phyloP scores from a whole-genome alignment of 2,797 vertebrate species.

The Myiothlypis chrysogaster region DNA sequence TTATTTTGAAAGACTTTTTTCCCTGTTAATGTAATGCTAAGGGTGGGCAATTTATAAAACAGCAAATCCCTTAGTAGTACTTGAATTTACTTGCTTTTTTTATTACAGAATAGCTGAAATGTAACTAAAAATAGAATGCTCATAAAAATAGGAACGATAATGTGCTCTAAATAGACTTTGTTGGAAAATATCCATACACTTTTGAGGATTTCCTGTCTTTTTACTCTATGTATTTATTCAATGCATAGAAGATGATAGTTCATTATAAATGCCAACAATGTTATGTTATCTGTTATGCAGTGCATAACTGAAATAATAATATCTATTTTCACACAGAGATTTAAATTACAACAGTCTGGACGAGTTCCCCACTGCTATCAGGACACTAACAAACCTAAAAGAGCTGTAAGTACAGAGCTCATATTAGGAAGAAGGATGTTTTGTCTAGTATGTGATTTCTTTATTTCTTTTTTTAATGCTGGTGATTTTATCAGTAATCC shows the following conservation, averaged over 20 bases:
- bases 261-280: neutral
- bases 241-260: neutral
- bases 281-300: neutral
- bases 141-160: neutral
- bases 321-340: slow-evolving; percentile 80
- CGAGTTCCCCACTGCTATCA: slow-evolving; percentile 87
- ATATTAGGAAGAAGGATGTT: slow-evolving; percentile 19
- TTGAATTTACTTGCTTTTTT: neutral
- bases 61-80: neutral
- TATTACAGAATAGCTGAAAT: neutral
- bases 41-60: neutral
- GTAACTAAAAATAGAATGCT: neutral
- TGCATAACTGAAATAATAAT: slow-evolving; percentile 23
- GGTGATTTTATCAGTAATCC: slow-evolving; percentile 35
- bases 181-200: neutral
- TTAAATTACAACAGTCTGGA: slow-evolving; percentile 93
- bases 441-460: slow-evolving; percentile 17
- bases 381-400: slow-evolving; percentile 86
- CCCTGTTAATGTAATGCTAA: neutral
- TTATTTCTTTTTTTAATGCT: slow-evolving; percentile 15
- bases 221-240: neutral
- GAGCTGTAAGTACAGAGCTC: slow-evolving; percentile 86
- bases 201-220: slow-evolving; percentile 27
- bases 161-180: neutral
- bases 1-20: neutral